These are phyloP conservation scores for Pseudeuparius sepicola DNA, from an alignment of 2,888 invertebrate species.

Conservation along the genomic window DNA sequence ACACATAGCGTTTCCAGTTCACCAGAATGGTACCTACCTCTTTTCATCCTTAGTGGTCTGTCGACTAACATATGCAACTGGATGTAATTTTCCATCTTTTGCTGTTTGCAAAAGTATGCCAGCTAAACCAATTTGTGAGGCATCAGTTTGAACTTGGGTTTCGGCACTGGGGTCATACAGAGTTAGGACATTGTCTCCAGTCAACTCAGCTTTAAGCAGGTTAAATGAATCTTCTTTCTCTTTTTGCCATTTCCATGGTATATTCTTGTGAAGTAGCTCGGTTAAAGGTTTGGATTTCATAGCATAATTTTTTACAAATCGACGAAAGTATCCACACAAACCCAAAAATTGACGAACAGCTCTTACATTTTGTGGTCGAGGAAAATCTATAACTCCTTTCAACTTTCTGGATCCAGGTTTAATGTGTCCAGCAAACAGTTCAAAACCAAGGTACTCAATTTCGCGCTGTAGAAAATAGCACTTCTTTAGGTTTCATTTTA, in stretches of 20 bases:
- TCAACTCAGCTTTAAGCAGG: slow-evolving; percentile 11
- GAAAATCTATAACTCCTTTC: slow-evolving; percentile 22
- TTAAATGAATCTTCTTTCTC: slow-evolving; percentile 16
- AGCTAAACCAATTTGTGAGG: slow-evolving; percentile 24
- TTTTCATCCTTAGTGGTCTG: slow-evolving; percentile 23
- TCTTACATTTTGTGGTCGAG: slow-evolving; percentile 20
- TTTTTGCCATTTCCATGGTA: slow-evolving; percentile 12
- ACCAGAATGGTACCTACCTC: slow-evolving; percentile 2
- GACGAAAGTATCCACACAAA: slow-evolving; percentile 26
- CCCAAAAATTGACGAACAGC: slow-evolving; percentile 26
- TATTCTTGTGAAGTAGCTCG: slow-evolving; percentile 14
- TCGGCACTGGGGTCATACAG: slow-evolving; percentile 21
- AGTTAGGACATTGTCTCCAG: slow-evolving; percentile 16
- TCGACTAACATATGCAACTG: slow-evolving; percentile 29
- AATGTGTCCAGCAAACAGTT: slow-evolving; percentile 7
- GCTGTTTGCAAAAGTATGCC: slow-evolving; percentile 26
- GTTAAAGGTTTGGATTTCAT: slow-evolving; percentile 23
- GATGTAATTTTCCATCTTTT: slow-evolving; percentile 20
- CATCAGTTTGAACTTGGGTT: slow-evolving; percentile 29
- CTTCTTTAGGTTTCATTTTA: slow-evolving; percentile 14
- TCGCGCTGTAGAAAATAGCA: slow-evolving; percentile 11
- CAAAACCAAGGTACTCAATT: slow-evolving; percentile 15
- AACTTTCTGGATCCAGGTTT: slow-evolving; percentile 23
- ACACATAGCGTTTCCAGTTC: too few species aligned
- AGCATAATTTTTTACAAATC: slow-evolving; percentile 24